phyloP scores from a whole-genome alignment of 2,888 invertebrate genomes.

The Eupithecia tripunctaria region DNA sequence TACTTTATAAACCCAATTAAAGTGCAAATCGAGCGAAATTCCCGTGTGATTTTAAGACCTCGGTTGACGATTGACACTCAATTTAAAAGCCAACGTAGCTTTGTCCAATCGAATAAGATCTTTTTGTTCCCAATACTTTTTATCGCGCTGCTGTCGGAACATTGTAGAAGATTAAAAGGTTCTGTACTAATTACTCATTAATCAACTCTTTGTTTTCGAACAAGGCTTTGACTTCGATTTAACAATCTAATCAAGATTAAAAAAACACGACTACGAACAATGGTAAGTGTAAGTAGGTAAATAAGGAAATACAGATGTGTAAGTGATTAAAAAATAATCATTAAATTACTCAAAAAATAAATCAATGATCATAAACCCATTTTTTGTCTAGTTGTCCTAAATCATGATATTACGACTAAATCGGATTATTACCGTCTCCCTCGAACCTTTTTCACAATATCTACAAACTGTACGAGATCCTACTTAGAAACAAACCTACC shows the following conservation, averaged over 20 bases:
- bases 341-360: too few relatives aligned
- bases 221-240: neutral
- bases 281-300: neutral
- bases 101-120: conserved; percentile 10
- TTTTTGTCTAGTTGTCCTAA: neutral
- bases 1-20: neutral
- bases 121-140: conserved; percentile 7
- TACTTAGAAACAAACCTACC: neutral
- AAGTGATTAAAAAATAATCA: too few relatives aligned
- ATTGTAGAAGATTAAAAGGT: conserved; percentile 5
- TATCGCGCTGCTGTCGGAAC: neutral
- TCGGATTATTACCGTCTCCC: neutral
- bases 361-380: too few relatives aligned
- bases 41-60: neutral
- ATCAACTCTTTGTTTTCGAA: conserved; percentile 5
- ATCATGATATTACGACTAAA: neutral
- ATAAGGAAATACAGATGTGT: neutral
- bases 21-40: neutral
- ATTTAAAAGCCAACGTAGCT: neutral
- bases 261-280: neutral
- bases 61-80: neutral
- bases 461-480: neutral
- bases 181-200: conserved; percentile 7
- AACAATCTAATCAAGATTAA: neutral
- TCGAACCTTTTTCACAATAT: neutral